Evolutionary conservation across 2,888 invertebrate genomes (phyloP).

Genomic region (Cosmorhoe ocellata): DNA sequence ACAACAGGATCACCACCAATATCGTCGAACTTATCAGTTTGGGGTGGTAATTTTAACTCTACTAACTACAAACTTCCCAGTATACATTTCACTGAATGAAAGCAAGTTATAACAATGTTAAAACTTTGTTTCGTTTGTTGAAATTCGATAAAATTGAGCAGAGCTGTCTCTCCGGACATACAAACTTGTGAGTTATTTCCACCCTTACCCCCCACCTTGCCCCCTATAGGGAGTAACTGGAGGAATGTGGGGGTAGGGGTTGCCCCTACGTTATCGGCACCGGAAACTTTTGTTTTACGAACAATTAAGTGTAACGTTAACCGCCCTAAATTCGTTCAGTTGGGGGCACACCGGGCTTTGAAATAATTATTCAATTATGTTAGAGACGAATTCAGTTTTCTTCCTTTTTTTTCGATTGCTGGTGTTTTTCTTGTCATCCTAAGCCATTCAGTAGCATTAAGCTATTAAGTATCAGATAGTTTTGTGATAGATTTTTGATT

Average conservation of each 20-base stretch:
- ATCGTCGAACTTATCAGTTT: too few species aligned
- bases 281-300: slow-evolving; percentile 73
- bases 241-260: slow-evolving; percentile 1
- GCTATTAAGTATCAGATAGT: too few species aligned
- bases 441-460: too few species aligned
- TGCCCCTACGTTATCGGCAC: slow-evolving; percentile 55
- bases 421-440: too few species aligned
- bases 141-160: slow-evolving; percentile 34
- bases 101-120: slow-evolving; percentile 25
- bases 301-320: slow-evolving; percentile 75
- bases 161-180: slow-evolving; percentile 28
- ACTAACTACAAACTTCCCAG: slow-evolving; percentile 4
- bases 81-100: slow-evolving; percentile 21
- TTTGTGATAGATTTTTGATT: too few species aligned
- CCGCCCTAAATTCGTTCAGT: slow-evolving; percentile 49
- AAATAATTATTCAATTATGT: slow-evolving; percentile 7
- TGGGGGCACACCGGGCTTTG: slow-evolving; percentile 36
- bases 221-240: slow-evolving; percentile 7
- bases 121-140: slow-evolving; percentile 29
- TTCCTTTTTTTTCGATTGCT: too few species aligned
- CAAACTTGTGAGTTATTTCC: slow-evolving; percentile 44
- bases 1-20: too few species aligned
- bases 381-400: too few species aligned
- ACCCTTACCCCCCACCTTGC: not conserved
- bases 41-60: not conserved